Base-by-base conservation (phyloP, 1,140 invertebrate genomes). In the Matsumurasca onukii region DNA sequence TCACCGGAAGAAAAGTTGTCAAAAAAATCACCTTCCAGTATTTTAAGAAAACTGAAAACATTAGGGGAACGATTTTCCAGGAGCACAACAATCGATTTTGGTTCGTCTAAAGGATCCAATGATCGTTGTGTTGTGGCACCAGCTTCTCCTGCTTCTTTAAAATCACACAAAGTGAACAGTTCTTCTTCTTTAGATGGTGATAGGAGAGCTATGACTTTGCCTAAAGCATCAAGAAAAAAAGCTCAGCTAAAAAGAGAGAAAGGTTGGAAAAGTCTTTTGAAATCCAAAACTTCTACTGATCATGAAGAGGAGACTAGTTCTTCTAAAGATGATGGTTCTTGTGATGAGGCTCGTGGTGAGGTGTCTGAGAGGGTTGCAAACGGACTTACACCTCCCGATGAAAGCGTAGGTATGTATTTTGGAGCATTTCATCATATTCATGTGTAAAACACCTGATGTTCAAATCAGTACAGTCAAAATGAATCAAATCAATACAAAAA, bases 321-420 rank as follows among this genome's bases (percentile, higher is more conserved):
- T 27, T 49, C 59, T n/a, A 49, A 63, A 9, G 57, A 34, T 29
- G 67, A 61, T 29, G 67, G 20, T n/a, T 45, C 52, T 61, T 45
- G 52, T 45, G 45, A 48, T 29, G 55, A 62, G 22, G 29, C 52
- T 12, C 45, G 20, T 20, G 57, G 27, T 29, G 48, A 30, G 22
- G 31, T 29, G 9, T 51, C 31, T 25, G 59, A 63, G 1, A 68
- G 59, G n/a, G 67, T 68, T 2, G 67, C 57, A 24, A 68, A 68
- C 31, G 67, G 67, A n/a, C 39, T 68, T 9, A 68, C 67, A 29
- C 67, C 67, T 48, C 67, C 67, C 20, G 67, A 68, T 31, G 67
- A 68, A 59, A 31, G 25, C 20, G 25, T 31, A 34, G 67, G 67
- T 68, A 29, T 49, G 55, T 39, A 17, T 3, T 55, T 55, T 55